Conservation (phyloP, 2,113 vertebrate species). For the Falco punctatus region DNA sequence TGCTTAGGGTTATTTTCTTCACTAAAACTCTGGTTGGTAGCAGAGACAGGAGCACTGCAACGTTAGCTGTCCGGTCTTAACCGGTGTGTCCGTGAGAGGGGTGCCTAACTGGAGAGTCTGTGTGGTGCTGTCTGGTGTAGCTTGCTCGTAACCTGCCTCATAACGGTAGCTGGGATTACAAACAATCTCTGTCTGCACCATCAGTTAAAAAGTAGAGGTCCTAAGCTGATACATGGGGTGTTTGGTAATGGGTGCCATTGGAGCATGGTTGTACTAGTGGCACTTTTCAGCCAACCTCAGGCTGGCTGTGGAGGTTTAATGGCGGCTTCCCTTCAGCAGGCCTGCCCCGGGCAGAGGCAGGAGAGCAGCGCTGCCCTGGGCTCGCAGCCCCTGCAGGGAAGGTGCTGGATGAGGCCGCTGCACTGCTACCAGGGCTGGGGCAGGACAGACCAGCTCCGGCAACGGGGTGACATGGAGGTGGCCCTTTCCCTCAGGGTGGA, state of each 20-base stretch:
- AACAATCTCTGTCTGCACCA: rapidly evolving
- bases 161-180: not conserved
- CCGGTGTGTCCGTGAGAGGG: not conserved
- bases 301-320: not conserved
- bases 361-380: not conserved
- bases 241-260: too few species aligned
- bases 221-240: rapidly evolving
- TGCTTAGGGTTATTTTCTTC: not conserved
- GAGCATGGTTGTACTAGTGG: rapidly evolving
- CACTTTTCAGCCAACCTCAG: too few species aligned
- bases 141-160: not conserved
- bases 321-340: not conserved
- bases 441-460: too few species aligned
- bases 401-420: rapidly evolving
- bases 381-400: rapidly evolving
- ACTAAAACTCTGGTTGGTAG: not conserved
- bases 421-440: rapidly evolving
- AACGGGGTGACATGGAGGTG: rapidly evolving
- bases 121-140: not conserved
- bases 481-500: not conserved
- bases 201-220: rapidly evolving
- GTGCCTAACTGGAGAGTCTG: too few species aligned
- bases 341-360: rapidly evolving
- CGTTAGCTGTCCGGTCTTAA: rapidly evolving
- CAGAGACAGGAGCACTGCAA: rapidly evolving